Evolutionary conservation across 1,140 invertebrate species (phyloP).

Genomic region (Hydropsyche tenuis): DNA sequence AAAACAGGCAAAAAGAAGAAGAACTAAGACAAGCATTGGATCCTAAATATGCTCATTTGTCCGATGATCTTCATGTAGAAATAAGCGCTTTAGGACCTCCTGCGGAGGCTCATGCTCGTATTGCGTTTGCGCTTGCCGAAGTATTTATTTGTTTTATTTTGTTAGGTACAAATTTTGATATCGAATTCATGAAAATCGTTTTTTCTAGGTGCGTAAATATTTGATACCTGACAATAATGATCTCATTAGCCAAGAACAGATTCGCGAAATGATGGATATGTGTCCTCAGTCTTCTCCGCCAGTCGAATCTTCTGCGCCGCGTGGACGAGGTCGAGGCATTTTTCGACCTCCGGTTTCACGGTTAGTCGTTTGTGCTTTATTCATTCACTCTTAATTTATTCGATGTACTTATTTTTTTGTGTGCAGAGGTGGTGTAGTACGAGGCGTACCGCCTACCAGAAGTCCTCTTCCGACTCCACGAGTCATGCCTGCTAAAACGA

Average conservation of each 20-base stretch:
- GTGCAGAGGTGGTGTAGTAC: slow-evolving; percentile 36
- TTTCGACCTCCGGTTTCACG: slow-evolving; percentile 54
- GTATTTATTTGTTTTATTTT: slow-evolving; percentile 50
- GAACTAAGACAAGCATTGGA: slow-evolving; percentile 85
- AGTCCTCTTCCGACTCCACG: slow-evolving; percentile 60
- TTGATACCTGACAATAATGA: slow-evolving; percentile 78
- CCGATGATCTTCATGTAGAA: slow-evolving; percentile 93
- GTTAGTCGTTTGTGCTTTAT: slow-evolving; percentile 28
- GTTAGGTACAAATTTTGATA: not conserved
- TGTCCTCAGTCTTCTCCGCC: slow-evolving; percentile 48
- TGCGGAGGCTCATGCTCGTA: slow-evolving; percentile 88
- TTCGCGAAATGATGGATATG: slow-evolving; percentile 70
- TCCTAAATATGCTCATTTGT: slow-evolving; percentile 90
- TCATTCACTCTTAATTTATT: too few species aligned
- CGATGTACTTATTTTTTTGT: not conserved
- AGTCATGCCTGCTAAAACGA: slow-evolving; percentile 72
- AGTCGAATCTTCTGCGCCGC: slow-evolving; percentile 54
- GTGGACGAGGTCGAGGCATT: slow-evolving; percentile 55
- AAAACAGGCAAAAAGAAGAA: slow-evolving; percentile 77
- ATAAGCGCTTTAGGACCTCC: slow-evolving; percentile 88
- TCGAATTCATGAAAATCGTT: not conserved
- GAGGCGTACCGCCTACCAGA: slow-evolving; percentile 55
- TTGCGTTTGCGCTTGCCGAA: slow-evolving; percentile 87
- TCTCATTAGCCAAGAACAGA: slow-evolving; percentile 79
- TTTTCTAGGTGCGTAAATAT: slow-evolving; percentile 66